These are phyloP conservation scores for Entomobrya proxima DNA, from an alignment of 2,888 invertebrate genomes.

Conservation along the genomic window DNA sequence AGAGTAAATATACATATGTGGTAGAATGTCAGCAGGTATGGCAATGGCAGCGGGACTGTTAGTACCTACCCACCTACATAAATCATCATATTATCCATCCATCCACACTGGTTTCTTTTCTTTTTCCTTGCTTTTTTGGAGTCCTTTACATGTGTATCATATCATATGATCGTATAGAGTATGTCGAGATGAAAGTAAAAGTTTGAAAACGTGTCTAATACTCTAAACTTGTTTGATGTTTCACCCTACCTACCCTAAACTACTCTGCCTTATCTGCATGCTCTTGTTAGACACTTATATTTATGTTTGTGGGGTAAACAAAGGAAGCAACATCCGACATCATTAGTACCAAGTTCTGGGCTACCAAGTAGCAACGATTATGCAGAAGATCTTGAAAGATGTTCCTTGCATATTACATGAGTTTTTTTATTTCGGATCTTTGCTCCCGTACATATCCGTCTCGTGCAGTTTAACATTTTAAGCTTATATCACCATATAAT, in stretches of 20 bases:
- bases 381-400: conserved; percentile 24
- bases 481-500: too few relatives aligned
- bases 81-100: background rate
- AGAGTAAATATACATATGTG: conserved; percentile 13
- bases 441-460: background rate
- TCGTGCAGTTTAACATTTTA: background rate
- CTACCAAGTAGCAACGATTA: conserved; percentile 30
- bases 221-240: background rate
- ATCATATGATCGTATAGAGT: background rate
- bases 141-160: background rate
- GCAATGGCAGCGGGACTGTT: too few relatives aligned
- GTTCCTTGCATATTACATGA: conserved; percentile 45
- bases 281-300: background rate
- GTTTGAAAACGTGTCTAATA: conserved; percentile 17
- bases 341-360: conserved; percentile 38
- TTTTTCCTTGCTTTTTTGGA: background rate
- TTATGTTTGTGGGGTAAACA: background rate
- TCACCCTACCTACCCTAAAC: too few relatives aligned
- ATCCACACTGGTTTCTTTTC: background rate
- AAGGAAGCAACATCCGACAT: conserved; percentile 30
- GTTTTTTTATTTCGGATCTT: conserved; percentile 21
- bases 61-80: background rate
- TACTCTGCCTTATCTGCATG: background rate
- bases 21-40: conserved; percentile 3
- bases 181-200: background rate